Evolutionary conservation across 1,140 invertebrate genomes (phyloP).

Genomic region (Battus philenor): DNA sequence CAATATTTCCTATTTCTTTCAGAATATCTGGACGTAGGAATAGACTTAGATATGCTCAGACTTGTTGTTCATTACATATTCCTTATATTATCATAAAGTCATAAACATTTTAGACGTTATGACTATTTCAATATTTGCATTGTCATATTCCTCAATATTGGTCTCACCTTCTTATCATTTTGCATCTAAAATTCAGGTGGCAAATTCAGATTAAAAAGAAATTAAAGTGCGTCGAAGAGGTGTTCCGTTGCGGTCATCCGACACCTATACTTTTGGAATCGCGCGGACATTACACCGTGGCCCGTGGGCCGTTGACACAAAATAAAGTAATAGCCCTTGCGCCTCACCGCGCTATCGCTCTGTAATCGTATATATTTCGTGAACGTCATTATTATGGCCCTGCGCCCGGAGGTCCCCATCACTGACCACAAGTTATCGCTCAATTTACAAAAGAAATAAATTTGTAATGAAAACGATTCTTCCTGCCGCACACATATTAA

Average conservation of each 20-base stretch:
- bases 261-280: background rate
- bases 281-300: background rate
- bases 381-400: conserved; percentile 50
- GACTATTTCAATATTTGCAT: no score
- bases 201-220: conserved; percentile 7
- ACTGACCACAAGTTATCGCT: conserved; percentile 52
- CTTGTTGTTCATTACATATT: no score
- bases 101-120: no score
- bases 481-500: conserved; percentile 8
- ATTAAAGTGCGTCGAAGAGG: conserved; percentile 1
- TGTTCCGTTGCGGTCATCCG: background rate
- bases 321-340: conserved; percentile 32
- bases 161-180: no score
- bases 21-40: no score
- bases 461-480: conserved; percentile 49
- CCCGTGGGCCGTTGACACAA: conserved; percentile 27
- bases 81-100: no score
- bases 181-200: conserved; percentile 2
- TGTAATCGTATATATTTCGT: conserved; percentile 52
- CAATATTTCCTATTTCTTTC: no score
- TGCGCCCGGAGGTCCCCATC: conserved; percentile 40
- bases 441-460: conserved; percentile 57
- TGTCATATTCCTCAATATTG: no score
- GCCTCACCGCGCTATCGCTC: conserved; percentile 21
- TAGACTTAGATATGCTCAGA: no score